phyloP scores from a whole-genome alignment of 2,797 vertebrate genomes.

The Sparus aurata region DNA sequence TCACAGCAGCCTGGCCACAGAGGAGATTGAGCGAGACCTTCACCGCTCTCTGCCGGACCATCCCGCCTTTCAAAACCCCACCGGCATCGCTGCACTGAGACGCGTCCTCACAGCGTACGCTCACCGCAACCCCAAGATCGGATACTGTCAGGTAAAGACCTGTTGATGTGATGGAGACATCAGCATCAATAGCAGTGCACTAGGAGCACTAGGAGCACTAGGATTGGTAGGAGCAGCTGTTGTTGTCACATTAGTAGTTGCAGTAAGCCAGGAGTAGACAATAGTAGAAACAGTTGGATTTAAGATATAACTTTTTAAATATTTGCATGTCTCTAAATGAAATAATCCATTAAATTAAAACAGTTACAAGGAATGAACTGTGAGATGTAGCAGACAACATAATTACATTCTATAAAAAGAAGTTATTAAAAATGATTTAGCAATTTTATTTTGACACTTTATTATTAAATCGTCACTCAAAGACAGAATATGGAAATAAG shows the following conservation, averaged over 20 bases:
- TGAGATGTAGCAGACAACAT: not conserved
- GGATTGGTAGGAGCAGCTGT: too few relatives aligned
- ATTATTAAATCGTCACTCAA: not conserved
- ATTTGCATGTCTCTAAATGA: too few relatives aligned
- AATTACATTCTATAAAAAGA: not conserved
- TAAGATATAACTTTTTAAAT: too few relatives aligned
- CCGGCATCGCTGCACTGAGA: conserved; percentile 92
- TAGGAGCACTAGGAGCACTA: too few relatives aligned
- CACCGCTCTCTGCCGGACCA: conserved; percentile 96
- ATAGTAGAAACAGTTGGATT: too few relatives aligned
- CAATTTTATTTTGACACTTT: not conserved
- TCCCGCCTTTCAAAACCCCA: conserved; percentile 95
- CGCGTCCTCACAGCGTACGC: conserved; percentile 96
- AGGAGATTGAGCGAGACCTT: conserved; percentile 97
- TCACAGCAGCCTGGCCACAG: conserved; percentile 89
- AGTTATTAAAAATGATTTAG: not conserved
- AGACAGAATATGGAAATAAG: not conserved
- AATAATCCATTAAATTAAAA: too few relatives aligned
- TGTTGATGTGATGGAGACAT: not conserved
- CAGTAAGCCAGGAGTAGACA: too few relatives aligned
- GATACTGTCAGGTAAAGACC: conserved; percentile 94
- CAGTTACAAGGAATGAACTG: too few relatives aligned
- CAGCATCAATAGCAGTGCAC: too few relatives aligned
- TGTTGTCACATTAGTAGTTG: too few relatives aligned
- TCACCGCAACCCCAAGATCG: conserved; percentile 95